phyloP scores from a whole-genome alignment of 2,888 invertebrate species.

The Luperina nickerlii region DNA sequence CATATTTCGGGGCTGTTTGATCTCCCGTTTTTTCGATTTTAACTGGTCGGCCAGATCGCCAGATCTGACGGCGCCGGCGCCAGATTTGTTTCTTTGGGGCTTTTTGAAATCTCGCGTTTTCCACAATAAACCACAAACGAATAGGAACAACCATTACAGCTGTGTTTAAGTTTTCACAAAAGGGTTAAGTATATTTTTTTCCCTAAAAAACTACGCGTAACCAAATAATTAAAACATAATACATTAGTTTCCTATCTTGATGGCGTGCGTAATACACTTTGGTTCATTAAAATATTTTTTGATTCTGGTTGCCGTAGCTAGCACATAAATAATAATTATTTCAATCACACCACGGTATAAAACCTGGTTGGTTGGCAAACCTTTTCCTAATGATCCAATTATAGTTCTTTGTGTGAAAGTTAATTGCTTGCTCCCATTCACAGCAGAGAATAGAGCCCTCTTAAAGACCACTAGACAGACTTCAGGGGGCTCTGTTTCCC shows the following conservation, averaged over 20 bases:
- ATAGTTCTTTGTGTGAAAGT: conserved; percentile 43
- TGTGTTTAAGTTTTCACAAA: background rate
- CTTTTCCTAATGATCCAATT: conserved; percentile 49
- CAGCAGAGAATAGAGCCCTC: conserved; percentile 30
- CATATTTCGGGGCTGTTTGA: background rate
- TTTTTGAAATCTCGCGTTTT: no score
- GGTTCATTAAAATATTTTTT: conserved; percentile 34
- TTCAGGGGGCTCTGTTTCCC: conserved; percentile 18
- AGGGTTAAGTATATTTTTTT: background rate
- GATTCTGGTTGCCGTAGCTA: conserved; percentile 11
- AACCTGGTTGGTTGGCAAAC: conserved; percentile 18
- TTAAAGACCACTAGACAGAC: conserved; percentile 25
- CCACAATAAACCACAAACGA: no score
- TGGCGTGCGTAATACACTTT: conserved; percentile 43
- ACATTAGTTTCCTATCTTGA: conserved; percentile 10
- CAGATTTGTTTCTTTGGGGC: no score
- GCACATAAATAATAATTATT: conserved; percentile 19
- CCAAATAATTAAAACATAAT: conserved; percentile 31
- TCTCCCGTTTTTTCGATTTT: background rate
- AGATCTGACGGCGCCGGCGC: no score
- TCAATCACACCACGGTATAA: conserved; percentile 4
- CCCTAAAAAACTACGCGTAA: background rate
- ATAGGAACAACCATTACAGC: background rate
- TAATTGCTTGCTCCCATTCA: conserved; percentile 45
- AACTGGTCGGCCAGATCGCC: no score